Evolutionary conservation across 2,113 vertebrate species (phyloP).

Genomic region (Marmota monax): DNA sequence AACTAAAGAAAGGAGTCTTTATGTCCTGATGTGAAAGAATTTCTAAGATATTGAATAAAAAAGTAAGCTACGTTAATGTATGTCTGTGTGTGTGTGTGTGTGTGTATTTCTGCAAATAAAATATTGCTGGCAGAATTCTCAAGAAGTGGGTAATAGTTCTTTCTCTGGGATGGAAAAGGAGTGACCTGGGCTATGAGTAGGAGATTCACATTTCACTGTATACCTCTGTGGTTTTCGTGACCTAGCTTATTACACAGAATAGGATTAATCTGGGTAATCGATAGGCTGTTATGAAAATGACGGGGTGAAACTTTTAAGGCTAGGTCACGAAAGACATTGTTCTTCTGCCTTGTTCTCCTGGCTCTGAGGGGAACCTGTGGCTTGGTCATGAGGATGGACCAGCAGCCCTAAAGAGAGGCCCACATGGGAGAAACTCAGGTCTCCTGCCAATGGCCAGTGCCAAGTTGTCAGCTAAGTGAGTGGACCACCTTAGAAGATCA

Average conservation of each 20-base stretch:
- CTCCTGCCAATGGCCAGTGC: background rate
- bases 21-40: background rate
- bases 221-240: background rate
- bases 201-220: background rate
- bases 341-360: background rate
- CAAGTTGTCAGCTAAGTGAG: background rate
- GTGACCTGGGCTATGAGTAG: too few relatives aligned
- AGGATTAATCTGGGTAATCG: background rate
- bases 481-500: background rate
- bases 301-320: background rate
- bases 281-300: background rate
- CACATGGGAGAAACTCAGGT: background rate
- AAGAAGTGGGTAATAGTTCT: background rate
- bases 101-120: background rate
- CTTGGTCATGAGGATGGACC: background rate
- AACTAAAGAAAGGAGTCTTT: background rate
- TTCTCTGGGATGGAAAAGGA: background rate
- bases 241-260: background rate
- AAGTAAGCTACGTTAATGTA: background rate
- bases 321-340: background rate
- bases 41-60: conserved; percentile 1
- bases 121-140: background rate
- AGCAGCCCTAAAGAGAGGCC: background rate
- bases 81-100: background rate
- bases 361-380: background rate